Conservation (phyloP, 1,140 invertebrate species). For the Prorops nasuta region DNA sequence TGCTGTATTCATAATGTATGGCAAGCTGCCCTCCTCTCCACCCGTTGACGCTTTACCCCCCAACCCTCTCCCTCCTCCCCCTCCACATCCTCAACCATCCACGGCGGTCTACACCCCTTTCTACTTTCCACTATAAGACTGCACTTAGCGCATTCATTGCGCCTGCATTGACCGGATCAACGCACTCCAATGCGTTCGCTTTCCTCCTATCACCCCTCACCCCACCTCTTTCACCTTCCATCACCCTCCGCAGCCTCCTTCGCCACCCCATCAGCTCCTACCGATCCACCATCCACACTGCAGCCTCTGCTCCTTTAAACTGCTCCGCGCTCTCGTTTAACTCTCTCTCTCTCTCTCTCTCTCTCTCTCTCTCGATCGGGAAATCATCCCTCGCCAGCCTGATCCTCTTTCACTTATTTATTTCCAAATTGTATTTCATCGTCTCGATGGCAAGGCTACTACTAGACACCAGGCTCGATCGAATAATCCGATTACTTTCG, state of each 20-base stretch:
- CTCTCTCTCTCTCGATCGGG: too few relatives aligned
- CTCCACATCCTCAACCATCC: neutral
- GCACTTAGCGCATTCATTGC: constrained; percentile 48
- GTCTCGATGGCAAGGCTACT: too few relatives aligned
- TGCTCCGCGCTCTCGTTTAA: too few relatives aligned
- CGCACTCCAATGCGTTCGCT: constrained; percentile 36
- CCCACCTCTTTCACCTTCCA: neutral
- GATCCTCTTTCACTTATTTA: too few relatives aligned
- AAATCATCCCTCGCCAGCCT: too few relatives aligned
- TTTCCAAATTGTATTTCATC: too few relatives aligned
- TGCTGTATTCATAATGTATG: constrained; percentile 46
- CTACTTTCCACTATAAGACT: constrained; percentile 38
- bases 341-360: too few relatives aligned
- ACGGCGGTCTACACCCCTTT: constrained; percentile 30
- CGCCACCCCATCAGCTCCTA: neutral
- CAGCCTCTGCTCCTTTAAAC: too few relatives aligned
- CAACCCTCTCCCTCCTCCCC: constrained; percentile 6
- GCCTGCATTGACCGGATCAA: constrained; percentile 48
- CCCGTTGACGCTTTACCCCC: neutral
- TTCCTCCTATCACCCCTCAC: neutral
- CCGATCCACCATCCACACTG: neutral
- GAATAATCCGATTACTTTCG: too few relatives aligned
- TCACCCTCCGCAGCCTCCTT: neutral
- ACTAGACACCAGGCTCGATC: too few relatives aligned
- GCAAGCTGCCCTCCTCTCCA: constrained; percentile 18